Percentiles rank a stretch among this genome's conserved stretches.
Conservation (phyloP, 2,888 invertebrate genomes). For the Timema cristinae region DNA sequence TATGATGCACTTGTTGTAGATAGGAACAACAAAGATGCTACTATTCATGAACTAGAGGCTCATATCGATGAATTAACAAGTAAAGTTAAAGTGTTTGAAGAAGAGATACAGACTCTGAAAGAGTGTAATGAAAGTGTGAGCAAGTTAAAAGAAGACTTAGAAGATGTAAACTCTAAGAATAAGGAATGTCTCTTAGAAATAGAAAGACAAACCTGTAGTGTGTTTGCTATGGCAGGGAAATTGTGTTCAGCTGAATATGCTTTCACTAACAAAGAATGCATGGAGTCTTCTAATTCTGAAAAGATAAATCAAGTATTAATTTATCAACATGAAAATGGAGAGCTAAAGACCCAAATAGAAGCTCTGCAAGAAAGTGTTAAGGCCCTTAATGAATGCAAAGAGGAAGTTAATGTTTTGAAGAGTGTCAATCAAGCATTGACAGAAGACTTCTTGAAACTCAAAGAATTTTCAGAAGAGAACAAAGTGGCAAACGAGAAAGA, state of each 20-base stretch:
- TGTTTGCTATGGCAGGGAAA: too few relatives aligned
- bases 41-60: constrained; percentile 18
- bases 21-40: constrained; percentile 18
- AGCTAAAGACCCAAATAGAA: neutral
- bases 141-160: neutral
- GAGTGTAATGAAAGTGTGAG: neutral
- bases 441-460: too few relatives aligned
- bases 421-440: too few relatives aligned
- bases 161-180: constrained; percentile 7
- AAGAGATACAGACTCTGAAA: constrained; percentile 1
- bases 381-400: too few relatives aligned
- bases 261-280: neutral
- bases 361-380: neutral
- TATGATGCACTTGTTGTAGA: constrained; percentile 18
- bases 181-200: neutral
- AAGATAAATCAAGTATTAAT: neutral
- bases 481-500: too few relatives aligned
- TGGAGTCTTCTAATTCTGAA: neutral
- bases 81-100: constrained; percentile 13
- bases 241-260: neutral
- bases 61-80: constrained; percentile 15
- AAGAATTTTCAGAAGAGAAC: too few relatives aligned
- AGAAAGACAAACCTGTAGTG: neutral
- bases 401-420: too few relatives aligned
- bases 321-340: neutral